A percentile compares a stretch with the other conserved stretches of the same genome.
These are phyloP conservation scores for Apamea crenata DNA, from an alignment of 2,888 invertebrate genomes.

Conservation along the genomic window DNA sequence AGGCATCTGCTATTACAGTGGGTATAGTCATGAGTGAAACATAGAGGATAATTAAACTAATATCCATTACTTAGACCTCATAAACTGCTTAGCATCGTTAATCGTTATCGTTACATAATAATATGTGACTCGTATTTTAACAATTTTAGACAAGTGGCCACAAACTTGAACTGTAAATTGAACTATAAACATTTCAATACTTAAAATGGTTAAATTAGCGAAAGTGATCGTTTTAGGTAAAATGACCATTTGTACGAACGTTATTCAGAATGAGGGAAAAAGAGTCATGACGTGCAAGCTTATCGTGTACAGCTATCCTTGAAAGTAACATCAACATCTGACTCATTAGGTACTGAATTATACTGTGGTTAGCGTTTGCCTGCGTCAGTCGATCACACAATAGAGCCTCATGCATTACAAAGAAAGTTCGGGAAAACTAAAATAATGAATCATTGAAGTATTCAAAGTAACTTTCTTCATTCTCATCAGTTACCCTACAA, in stretches of 20 bases:
- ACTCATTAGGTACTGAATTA: constrained; percentile 67
- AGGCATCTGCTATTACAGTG: neutral
- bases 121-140: too few relatives aligned
- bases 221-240: neutral
- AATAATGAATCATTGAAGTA: neutral
- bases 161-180: neutral
- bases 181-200: too few relatives aligned
- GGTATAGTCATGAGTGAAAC: neutral
- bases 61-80: neutral
- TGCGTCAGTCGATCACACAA: constrained; percentile 66
- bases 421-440: constrained; percentile 30
- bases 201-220: neutral
- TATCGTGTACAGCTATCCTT: constrained; percentile 43
- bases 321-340: constrained; percentile 48
- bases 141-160: neutral
- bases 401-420: constrained; percentile 25
- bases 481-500: too few relatives aligned
- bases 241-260: neutral
- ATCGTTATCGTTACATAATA: too few relatives aligned
- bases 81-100: neutral
- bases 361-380: constrained; percentile 64
- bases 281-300: constrained; percentile 21
- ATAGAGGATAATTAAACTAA: neutral
- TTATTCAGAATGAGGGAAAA: constrained; percentile 27
- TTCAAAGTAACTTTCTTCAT: neutral